Percentiles rank a stretch among this genome's conserved stretches.
Conservation (phyloP, 2,797 vertebrate genomes). For the Cyclura pinguis region DNA sequence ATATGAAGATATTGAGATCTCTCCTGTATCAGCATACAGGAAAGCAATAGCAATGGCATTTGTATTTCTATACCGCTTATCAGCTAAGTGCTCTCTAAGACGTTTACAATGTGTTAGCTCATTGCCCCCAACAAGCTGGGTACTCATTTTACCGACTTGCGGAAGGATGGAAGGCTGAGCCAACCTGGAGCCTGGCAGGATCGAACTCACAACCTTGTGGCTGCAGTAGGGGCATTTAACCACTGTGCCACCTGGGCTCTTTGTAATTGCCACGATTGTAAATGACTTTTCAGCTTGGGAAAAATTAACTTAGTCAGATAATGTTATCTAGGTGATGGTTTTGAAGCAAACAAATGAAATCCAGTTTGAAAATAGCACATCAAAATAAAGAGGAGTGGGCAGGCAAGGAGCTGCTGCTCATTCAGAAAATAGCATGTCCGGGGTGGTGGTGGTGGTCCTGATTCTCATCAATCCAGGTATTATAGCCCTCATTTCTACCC, state of each 20-base stretch:
- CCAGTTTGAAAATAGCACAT: neutral
- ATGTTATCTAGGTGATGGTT: neutral
- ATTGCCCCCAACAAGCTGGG: too few relatives aligned
- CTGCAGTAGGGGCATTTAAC: too few relatives aligned
- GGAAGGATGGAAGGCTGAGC: too few relatives aligned
- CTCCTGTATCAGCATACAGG: neutral
- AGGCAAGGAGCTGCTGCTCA: neutral
- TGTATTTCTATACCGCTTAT: too few relatives aligned
- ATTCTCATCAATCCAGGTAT: too few relatives aligned
- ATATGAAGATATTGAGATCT: neutral
- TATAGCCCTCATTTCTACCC: neutral
- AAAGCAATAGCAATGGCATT: neutral
- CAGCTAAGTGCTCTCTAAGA: too few relatives aligned
- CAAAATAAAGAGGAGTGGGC: neutral
- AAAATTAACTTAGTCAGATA: neutral
- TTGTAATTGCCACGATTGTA: neutral
- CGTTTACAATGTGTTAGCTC: too few relatives aligned
- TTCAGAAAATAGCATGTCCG: neutral
- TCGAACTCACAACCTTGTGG: too few relatives aligned
- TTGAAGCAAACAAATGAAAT: neutral
- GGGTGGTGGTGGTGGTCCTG: too few relatives aligned
- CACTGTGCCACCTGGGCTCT: neutral
- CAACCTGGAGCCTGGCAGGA: too few relatives aligned
- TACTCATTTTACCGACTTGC: too few relatives aligned
- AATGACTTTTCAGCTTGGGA: neutral